Percentiles rank a stretch among this genome's conserved stretches.
Evolutionary conservation across 2,888 invertebrate species (phyloP).

Genomic region (Cosmia pyralina): DNA sequence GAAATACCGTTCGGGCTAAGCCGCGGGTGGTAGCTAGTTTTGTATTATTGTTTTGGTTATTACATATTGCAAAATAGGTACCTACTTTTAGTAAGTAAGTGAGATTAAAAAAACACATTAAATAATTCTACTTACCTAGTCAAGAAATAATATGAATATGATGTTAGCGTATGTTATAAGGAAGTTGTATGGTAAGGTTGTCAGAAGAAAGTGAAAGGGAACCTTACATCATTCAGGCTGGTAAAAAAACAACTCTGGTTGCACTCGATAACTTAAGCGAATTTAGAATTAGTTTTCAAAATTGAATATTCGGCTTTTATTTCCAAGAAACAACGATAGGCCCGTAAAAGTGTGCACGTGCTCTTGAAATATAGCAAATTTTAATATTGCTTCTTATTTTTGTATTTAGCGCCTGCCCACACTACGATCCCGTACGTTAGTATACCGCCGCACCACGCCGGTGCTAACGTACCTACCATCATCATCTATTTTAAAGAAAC

Average conservation of each 20-base stretch:
- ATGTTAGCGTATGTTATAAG: background rate
- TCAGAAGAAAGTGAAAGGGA: background rate
- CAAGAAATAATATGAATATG: background rate
- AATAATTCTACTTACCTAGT: background rate
- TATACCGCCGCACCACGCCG: background rate
- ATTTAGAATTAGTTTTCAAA: background rate
- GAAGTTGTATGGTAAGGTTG: background rate
- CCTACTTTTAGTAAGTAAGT: background rate
- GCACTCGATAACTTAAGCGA: background rate
- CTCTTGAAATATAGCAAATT: background rate
- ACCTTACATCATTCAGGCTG: background rate
- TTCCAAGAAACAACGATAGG: too few species aligned
- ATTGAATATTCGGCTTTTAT: background rate
- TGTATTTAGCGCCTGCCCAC: background rate
- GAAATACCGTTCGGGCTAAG: too few species aligned
- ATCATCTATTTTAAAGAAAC: background rate
- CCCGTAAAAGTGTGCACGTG: too few species aligned
- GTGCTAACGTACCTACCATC: background rate
- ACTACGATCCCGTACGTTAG: background rate
- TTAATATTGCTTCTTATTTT: background rate
- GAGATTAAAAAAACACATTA: background rate
- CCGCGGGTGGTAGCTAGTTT: background rate
- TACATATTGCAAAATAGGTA: background rate
- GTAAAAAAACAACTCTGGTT: background rate
- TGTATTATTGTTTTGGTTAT: background rate